Conservation (phyloP, 2,888 invertebrate species). For the Tetragonisca angustula region DNA sequence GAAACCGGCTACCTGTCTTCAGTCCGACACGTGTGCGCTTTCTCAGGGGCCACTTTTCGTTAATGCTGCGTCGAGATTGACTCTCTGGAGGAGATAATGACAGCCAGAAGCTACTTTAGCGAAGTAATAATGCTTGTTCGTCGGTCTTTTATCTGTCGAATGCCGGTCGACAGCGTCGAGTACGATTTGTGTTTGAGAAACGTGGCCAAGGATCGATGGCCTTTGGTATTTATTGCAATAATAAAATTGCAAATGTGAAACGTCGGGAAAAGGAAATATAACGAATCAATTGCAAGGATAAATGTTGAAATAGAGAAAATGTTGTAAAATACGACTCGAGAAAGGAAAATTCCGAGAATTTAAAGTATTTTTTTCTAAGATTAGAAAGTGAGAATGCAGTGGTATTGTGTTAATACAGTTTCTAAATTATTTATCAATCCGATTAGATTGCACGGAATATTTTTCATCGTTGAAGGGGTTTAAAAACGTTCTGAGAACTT, state of each 20-base stretch:
- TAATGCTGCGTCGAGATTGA: constrained; percentile 48
- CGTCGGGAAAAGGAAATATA: background rate
- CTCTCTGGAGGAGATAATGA: constrained; percentile 54
- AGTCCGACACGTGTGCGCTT: constrained; percentile 52
- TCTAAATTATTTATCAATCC: too few species aligned
- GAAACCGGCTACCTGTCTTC: constrained; percentile 72
- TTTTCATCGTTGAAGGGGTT: too few species aligned
- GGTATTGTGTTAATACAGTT: too few species aligned
- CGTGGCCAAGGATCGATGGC: background rate
- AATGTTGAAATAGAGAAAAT: too few species aligned
- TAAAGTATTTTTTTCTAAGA: too few species aligned
- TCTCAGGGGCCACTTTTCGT: constrained; percentile 35
- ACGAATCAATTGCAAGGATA: background rate
- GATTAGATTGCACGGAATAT: too few species aligned
- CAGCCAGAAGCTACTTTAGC: constrained; percentile 42
- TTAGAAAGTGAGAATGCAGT: too few species aligned
- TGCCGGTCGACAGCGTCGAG: constrained; percentile 19
- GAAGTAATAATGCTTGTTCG: constrained; percentile 37
- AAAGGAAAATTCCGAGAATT: too few species aligned
- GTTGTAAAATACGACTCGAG: too few species aligned
- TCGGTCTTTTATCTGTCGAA: constrained; percentile 23
- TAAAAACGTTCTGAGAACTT: background rate
- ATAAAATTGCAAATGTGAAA: constrained; percentile 3
- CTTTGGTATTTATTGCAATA: constrained; percentile 13
- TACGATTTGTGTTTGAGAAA: constrained; percentile 20